Evolutionary conservation across 2,888 invertebrate genomes (phyloP), one percentile per base, ranked within the genome.

Genomic region (Cryptus viduatorius): DNA sequence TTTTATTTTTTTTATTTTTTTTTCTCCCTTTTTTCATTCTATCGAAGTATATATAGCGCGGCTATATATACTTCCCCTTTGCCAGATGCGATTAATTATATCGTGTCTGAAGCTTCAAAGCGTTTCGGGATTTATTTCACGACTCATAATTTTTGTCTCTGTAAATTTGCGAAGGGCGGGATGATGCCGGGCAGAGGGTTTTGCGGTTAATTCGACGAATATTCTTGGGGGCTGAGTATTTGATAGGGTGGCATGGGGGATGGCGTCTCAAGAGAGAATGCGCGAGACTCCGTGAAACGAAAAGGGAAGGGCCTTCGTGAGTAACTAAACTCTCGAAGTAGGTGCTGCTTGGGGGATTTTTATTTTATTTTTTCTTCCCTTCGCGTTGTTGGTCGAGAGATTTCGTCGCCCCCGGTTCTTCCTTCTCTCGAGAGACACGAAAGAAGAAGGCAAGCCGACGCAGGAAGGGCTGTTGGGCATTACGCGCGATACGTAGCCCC

Each of bases 281-380:
- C 42, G 16, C n/a, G 46, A 61, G 76, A 53, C 50, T 53, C 76
- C 37, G 65, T 10, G 53, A 65, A 53, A 65, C 16, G 65, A 19
- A 24, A 12, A 50, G 50, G 19, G 29, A 42, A 12, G 5, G 4
- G 24, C 44, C 42, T 44, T 12, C 12, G 42, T 14, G 12, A 73
- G 48, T 16, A 61, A 44, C 48, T 46, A 64, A 73, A 64, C 46
- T 31, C 61, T 29, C 37, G 48, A 48, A 24, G 19, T 65, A 12
- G 16, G 7, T 7, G 44, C 44, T 24, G 72, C 16, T 14, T 29
- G 56, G 24, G 10, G 42, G 12, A 37, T 76, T 76, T 76, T 24
- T 24, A 24, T 76, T 76, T 50, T 46, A 4, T 16, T 53, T 76
- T 76, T 50, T 46, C 4, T 16, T 53, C 42, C 14, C 37, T 24